A percentile compares a stretch with the other conserved stretches of the same genome.
phyloP scores from a whole-genome alignment of 2,888 invertebrate genomes.

The Parnassius smintheus region DNA sequence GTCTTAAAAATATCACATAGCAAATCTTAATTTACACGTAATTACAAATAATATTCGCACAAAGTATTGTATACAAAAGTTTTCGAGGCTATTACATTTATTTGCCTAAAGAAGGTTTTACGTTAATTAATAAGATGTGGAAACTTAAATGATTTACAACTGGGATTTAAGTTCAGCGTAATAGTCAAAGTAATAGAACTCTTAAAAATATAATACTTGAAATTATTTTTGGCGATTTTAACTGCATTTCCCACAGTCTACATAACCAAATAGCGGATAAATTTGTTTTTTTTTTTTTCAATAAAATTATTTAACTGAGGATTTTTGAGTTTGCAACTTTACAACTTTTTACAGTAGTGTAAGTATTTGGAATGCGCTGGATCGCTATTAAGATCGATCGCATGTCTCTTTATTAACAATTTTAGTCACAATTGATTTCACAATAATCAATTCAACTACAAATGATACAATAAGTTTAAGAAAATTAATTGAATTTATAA shows the following conservation, averaged over 20 bases:
- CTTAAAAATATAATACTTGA: conserved; percentile 8
- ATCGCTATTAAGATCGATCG: conserved; percentile 2
- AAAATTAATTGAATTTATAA: too few species aligned
- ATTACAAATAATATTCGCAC: conserved; percentile 28
- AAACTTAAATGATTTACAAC: conserved; percentile 5
- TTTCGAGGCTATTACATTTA: background rate
- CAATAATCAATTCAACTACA: too few species aligned
- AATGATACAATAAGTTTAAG: too few species aligned
- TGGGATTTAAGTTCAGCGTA: conserved; percentile 3
- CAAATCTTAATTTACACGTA: conserved; percentile 25
- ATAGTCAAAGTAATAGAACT: background rate
- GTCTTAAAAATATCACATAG: conserved; percentile 50
- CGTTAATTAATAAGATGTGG: conserved; percentile 1
- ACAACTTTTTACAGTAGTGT: background rate
- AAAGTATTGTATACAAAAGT: conserved; percentile 28
- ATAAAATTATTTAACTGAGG: background rate
- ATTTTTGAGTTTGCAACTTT: background rate
- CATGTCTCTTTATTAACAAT: background rate
- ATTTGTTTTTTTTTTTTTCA: background rate
- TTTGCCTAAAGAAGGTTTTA: background rate
- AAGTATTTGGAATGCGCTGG: background rate
- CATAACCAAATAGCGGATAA: background rate
- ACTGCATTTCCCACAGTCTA: background rate
- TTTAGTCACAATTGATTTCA: too few species aligned
- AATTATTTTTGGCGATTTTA: conserved; percentile 7